A percentile compares a stretch with the other conserved stretches of the same genome.
Conservation (phyloP, 2,888 invertebrate species). For the Capitulum mitella region DNA sequence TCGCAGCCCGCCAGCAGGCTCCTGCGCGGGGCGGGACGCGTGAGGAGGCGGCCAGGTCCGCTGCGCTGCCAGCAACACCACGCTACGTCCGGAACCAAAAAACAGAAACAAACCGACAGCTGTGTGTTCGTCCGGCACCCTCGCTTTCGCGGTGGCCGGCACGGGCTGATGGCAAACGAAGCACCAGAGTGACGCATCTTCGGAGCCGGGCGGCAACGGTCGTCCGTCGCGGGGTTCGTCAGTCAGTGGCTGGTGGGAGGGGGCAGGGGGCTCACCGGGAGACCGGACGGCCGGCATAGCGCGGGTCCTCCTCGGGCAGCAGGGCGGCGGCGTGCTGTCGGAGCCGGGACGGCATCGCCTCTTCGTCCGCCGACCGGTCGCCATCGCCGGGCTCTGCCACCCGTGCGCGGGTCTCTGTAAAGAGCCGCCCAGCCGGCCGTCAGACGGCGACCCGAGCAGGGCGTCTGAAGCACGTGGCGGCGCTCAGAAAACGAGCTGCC, state of each 20-base stretch:
- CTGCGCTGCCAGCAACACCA: too few species aligned
- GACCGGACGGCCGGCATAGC: slow-evolving; percentile 65
- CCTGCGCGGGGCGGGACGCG: too few species aligned
- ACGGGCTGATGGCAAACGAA: background rate
- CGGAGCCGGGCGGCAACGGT: too few species aligned
- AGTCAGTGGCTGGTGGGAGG: too few species aligned
- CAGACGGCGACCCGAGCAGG: too few species aligned
- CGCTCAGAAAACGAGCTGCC: too few species aligned
- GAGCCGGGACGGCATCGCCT: background rate
- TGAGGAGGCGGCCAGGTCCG: background rate
- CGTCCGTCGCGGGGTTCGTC: too few species aligned
- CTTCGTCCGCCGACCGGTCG: background rate
- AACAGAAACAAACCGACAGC: too few species aligned
- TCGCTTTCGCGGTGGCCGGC: too few species aligned
- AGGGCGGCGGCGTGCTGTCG: background rate
- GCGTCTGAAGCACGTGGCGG: too few species aligned
- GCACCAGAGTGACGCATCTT: background rate
- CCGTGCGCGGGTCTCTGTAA: background rate
- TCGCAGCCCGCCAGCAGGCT: background rate
- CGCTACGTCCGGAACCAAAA: background rate
- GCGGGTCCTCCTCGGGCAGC: slow-evolving; percentile 60
- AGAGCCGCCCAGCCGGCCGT: too few species aligned
- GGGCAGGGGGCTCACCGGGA: slow-evolving; percentile 47
- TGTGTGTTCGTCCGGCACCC: too few species aligned
- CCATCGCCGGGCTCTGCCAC: background rate